These are phyloP conservation scores for Sminthurides aquaticus DNA, from an alignment of 2,888 invertebrate species.

Conservation along the genomic window DNA sequence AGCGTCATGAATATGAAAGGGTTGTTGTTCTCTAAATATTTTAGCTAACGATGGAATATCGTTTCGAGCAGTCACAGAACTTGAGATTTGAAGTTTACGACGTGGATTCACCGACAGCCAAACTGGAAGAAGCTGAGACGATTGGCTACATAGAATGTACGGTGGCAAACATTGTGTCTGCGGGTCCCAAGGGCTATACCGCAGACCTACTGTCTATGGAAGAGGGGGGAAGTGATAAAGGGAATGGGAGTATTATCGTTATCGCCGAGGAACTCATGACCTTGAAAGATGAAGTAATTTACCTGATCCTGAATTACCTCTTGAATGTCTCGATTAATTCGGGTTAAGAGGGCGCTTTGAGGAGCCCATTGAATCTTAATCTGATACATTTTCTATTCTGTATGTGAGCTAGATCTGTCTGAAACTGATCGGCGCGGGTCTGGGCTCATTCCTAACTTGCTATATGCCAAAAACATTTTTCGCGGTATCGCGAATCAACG, in stretches of 20 bases:
- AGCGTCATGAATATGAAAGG: too few species aligned
- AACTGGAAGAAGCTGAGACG: conserved; percentile 48
- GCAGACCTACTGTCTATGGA: conserved; percentile 22
- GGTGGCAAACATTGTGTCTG: conserved; percentile 46
- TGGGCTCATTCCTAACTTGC: conserved; percentile 40
- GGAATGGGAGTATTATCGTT: conserved; percentile 36
- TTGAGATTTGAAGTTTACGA: conserved; percentile 51
- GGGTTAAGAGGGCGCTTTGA: too few species aligned
- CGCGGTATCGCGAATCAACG: conserved; percentile 47
- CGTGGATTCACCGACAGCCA: conserved; percentile 44
- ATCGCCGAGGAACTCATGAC: conserved; percentile 41
- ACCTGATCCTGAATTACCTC: too few species aligned
- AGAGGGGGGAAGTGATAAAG: conserved; percentile 15
- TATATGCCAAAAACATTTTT: conserved; percentile 34
- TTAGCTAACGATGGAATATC: conserved; percentile 48
- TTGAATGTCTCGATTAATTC: too few species aligned
- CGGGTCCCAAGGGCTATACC: conserved; percentile 31
- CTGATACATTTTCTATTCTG: too few species aligned
- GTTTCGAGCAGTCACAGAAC: conserved; percentile 55
- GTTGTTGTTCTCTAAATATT: too few species aligned
- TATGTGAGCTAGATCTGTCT: background rate
- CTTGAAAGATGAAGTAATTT: conserved; percentile 40
- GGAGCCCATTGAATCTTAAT: too few species aligned
- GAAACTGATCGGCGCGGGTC: background rate
- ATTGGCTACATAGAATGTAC: conserved; percentile 50